phyloP scores from a whole-genome alignment of 1,140 invertebrate genomes.

The Plutomurus gul region DNA sequence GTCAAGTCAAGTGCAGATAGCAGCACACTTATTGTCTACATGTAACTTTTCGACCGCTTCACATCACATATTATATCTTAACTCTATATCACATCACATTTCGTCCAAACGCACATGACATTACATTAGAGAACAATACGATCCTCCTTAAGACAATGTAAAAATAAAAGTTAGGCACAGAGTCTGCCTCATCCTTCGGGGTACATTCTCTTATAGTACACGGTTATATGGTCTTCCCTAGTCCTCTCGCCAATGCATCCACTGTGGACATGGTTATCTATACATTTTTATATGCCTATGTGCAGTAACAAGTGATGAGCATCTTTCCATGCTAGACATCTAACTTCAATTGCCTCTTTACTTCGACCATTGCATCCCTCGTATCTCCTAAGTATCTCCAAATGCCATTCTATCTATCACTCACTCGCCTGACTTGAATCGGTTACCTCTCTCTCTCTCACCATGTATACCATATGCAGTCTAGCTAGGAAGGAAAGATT shows the following conservation, averaged over 20 bases:
- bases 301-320: conserved; percentile 9
- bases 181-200: neutral
- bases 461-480: no score
- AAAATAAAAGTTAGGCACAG: neutral
- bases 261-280: no score
- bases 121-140: neutral
- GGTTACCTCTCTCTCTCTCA: no score
- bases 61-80: conserved; percentile 1
- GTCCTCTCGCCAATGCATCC: no score
- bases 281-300: no score
- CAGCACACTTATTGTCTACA: neutral
- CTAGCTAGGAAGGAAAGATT: no score
- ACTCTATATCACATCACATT: conserved; percentile 10
- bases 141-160: neutral
- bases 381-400: neutral
- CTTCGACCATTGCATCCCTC: neutral
- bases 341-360: conserved; percentile 2
- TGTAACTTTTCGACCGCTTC: neutral
- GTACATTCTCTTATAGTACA: no score
- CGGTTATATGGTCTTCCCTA: no score
- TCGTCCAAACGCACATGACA: conserved; percentile 8
- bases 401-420: neutral
- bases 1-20: neutral
- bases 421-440: no score
- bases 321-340: neutral